These are phyloP conservation scores for Salticus scenicus DNA, from an alignment of 2,888 invertebrate genomes.

Conservation along the genomic window DNA sequence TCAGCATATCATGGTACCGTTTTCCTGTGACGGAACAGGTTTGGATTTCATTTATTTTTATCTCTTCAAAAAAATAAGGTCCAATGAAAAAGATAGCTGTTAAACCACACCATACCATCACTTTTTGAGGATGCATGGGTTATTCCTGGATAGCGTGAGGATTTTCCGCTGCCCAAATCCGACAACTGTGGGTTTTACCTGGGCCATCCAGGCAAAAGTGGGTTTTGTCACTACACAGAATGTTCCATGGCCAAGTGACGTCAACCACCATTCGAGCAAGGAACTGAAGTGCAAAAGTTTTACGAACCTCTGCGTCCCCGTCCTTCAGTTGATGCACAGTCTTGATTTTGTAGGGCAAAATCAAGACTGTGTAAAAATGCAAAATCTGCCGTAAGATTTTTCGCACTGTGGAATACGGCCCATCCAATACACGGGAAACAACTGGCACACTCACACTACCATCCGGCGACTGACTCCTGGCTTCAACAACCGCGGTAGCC, in stretches of 20 bases:
- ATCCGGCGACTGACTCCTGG: no score
- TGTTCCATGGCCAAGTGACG: constrained; percentile 5
- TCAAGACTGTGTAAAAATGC: neutral
- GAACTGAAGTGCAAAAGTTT: constrained; percentile 1
- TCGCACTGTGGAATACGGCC: no score
- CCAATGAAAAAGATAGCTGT: neutral
- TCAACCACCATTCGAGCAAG: neutral
- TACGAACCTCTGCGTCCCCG: neutral
- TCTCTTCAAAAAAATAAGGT: neutral
- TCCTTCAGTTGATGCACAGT: neutral
- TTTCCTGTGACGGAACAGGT: neutral
- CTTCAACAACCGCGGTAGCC: no score
- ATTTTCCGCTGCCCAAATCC: neutral
- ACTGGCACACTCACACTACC: no score
- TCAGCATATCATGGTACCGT: constrained; percentile 9
- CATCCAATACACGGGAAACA: no score
- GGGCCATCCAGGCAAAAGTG: neutral
- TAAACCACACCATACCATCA: neutral
- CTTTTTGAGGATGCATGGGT: neutral
- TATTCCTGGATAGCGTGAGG: constrained; percentile 1
- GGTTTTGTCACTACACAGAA: constrained; percentile 5
- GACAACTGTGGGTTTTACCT: neutral
- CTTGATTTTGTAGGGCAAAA: neutral
- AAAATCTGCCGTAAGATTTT: no score
- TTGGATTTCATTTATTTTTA: constrained; percentile 1